Evolutionary conservation across 2,113 vertebrate species (phyloP).

Genomic region (Bettongia penicillata): DNA sequence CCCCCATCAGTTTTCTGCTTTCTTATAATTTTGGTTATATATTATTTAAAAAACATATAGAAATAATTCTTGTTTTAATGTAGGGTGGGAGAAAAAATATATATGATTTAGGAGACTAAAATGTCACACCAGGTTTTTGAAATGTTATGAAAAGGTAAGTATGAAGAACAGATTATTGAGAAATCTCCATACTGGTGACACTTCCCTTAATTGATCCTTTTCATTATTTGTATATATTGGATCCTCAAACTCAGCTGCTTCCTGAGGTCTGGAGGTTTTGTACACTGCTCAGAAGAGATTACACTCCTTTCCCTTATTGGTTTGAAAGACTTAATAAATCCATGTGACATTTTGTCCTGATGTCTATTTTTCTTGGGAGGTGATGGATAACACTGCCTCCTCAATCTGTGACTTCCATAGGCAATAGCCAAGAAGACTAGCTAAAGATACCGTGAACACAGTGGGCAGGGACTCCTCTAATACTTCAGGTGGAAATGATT

Average conservation of each 20-base stretch:
- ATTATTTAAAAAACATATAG: not conserved
- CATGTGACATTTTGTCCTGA: conserved; percentile 2
- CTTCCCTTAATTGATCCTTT: conserved; percentile 16
- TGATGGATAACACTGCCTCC: not conserved
- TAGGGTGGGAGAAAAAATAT: not conserved
- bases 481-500: not conserved
- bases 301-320: not conserved
- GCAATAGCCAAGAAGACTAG: not conserved
- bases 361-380: not conserved
- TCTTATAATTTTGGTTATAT: too few species aligned
- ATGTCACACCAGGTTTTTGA: not conserved
- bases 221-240: conserved; percentile 18
- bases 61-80: not conserved
- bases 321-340: not conserved
- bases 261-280: conserved; percentile 1
- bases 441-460: not conserved
- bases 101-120: conserved; percentile 44
- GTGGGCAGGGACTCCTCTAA: not conserved
- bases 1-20: too few species aligned
- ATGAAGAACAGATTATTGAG: not conserved
- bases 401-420: not conserved
- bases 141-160: not conserved
- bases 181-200: not conserved
- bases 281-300: not conserved
- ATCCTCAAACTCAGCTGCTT: not conserved